phyloP scores from a whole-genome alignment of 2,888 invertebrate genomes.

The Argyresthia albistria region DNA sequence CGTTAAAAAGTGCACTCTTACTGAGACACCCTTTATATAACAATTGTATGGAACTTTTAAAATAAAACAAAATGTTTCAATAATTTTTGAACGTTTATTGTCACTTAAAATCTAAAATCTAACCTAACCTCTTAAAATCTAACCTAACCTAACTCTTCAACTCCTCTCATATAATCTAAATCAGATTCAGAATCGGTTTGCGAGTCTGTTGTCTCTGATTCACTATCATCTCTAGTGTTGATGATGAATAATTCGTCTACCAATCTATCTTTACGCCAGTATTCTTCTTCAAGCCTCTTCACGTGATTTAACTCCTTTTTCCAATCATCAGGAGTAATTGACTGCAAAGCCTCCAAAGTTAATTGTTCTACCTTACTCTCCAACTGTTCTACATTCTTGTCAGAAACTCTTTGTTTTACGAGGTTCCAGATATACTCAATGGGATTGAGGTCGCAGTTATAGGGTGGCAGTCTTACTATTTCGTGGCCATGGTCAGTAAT shows the following conservation, averaged over 20 bases:
- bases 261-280: slow-evolving; percentile 2
- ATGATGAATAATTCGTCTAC: not conserved
- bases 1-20: no score
- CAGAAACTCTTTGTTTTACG: slow-evolving; percentile 9
- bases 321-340: slow-evolving; percentile 7
- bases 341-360: slow-evolving; percentile 4
- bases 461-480: slow-evolving; percentile 18
- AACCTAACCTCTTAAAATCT: no score
- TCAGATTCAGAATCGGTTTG: not conserved
- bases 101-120: not conserved
- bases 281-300: not conserved
- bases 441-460: slow-evolving; percentile 13
- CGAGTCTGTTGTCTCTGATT: no score
- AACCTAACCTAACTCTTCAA: no score
- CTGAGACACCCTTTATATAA: no score
- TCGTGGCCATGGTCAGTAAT: slow-evolving; percentile 11
- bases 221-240: not conserved
- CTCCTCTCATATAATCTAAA: not conserved
- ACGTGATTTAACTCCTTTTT: slow-evolving; percentile 4
- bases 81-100: no score
- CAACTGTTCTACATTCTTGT: slow-evolving; percentile 2
- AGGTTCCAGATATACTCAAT: slow-evolving; percentile 12
- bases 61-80: no score
- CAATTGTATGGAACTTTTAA: no score
- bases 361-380: slow-evolving; percentile 3